Evolutionary conservation across 2,888 invertebrate genomes (phyloP).

Genomic region (Rhagonycha fulva): DNA sequence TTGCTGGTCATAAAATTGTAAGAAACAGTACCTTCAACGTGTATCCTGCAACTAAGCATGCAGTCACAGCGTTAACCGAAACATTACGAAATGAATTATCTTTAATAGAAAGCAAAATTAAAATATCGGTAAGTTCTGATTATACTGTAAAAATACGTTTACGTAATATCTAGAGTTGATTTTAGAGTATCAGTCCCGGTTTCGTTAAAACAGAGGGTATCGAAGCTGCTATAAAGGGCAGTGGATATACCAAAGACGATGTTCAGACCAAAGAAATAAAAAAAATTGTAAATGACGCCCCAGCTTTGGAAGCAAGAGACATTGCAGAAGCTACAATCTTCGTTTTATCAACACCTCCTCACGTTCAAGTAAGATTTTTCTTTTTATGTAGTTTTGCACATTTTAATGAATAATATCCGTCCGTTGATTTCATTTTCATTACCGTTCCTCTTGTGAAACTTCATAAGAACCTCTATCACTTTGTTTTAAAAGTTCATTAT

Average conservation of each 20-base stretch:
- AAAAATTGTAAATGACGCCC: not conserved
- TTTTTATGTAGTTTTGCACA: not conserved
- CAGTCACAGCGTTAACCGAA: not conserved
- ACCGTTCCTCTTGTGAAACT: too few relatives aligned
- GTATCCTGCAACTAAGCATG: not conserved
- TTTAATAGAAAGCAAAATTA: not conserved
- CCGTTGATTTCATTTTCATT: too few relatives aligned
- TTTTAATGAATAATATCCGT: too few relatives aligned
- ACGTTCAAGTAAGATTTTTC: slow-evolving; percentile 35
- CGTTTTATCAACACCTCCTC: slow-evolving; percentile 38
- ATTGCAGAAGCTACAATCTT: slow-evolving; percentile 39
- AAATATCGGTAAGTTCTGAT: not conserved
- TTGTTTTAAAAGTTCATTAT: too few relatives aligned
- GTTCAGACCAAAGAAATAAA: not conserved
- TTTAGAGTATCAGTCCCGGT: slow-evolving; percentile 43
- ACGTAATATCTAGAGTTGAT: not conserved
- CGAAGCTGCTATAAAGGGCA: not conserved
- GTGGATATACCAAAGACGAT: not conserved
- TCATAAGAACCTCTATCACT: too few relatives aligned
- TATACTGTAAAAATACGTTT: not conserved
- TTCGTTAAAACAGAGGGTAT: slow-evolving; percentile 34
- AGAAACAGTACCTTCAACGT: not conserved
- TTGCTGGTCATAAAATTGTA: not conserved
- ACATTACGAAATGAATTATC: not conserved
- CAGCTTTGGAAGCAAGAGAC: slow-evolving; percentile 29